These are phyloP conservation scores for Magallana nippona DNA, from an alignment of 2,888 invertebrate species.

Conservation along the genomic window DNA sequence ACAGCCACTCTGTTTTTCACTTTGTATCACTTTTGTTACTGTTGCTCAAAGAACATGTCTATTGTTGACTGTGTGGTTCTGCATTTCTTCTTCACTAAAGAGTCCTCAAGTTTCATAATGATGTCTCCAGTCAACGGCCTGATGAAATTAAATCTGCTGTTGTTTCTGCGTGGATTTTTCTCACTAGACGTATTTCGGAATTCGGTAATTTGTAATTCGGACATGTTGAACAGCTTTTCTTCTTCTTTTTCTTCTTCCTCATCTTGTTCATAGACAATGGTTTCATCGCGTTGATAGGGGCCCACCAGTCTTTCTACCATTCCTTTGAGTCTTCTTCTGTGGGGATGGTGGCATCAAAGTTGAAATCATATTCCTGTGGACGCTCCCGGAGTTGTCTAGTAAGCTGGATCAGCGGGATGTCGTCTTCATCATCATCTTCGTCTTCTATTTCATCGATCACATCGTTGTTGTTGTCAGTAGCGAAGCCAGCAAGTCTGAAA, in stretches of 20 bases:
- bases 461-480: background rate
- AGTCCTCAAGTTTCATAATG: background rate
- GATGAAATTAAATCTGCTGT: background rate
- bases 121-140: background rate
- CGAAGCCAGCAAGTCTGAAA: background rate
- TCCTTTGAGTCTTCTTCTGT: background rate
- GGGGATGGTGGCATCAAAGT: background rate
- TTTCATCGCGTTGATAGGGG: background rate
- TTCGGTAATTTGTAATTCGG: background rate
- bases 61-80: background rate
- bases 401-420: background rate
- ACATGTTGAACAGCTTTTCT: background rate
- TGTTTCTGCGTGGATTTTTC: background rate
- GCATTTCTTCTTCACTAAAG: background rate
- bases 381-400: background rate
- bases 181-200: background rate
- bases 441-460: background rate
- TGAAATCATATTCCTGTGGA: background rate
- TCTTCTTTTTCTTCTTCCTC: background rate
- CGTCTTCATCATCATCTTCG: slow-evolving; percentile 23
- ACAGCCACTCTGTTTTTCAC: too few species aligned
- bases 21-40: too few species aligned
- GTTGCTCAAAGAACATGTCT: slow-evolving; percentile 1
- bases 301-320: background rate
- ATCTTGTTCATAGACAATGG: background rate